These are phyloP conservation scores for Aricia artaxerxes DNA, from an alignment of 2,888 invertebrate species.

Conservation along the genomic window DNA sequence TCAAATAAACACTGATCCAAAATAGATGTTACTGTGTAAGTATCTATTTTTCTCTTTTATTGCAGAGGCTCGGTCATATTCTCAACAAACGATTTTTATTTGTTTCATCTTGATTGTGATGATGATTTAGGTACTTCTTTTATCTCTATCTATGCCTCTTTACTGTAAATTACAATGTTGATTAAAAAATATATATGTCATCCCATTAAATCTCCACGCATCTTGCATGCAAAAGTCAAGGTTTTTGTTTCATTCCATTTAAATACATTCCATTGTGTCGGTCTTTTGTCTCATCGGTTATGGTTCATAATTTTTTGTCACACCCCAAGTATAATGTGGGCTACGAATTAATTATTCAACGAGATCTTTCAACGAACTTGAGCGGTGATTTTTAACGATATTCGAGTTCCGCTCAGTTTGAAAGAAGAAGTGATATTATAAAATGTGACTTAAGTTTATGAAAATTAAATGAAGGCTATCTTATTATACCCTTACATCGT, in stretches of 20 bases:
- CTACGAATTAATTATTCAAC: conserved; percentile 15
- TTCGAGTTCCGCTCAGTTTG: neutral
- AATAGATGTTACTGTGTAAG: no score
- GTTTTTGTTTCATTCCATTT: conserved; percentile 8
- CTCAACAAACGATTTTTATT: neutral
- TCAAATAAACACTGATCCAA: no score
- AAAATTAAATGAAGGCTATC: neutral
- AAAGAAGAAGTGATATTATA: neutral
- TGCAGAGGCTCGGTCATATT: neutral
- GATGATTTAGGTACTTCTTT: neutral
- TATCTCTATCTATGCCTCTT: neutral
- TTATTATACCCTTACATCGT: neutral
- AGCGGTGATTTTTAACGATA: neutral
- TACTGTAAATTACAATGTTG: neutral
- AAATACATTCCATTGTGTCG: conserved; percentile 9
- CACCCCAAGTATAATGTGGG: conserved; percentile 18
- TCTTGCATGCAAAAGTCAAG: conserved; percentile 15
- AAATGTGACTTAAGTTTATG: neutral
- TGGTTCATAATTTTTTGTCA: conserved; percentile 29
- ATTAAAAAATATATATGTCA: neutral
- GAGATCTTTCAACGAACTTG: conserved; percentile 35
- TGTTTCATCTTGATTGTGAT: no score
- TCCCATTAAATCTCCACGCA: neutral
- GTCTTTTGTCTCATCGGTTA: conserved; percentile 21
- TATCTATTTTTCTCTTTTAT: neutral